A percentile compares a stretch with the other conserved stretches of the same genome.
Evolutionary conservation across 2,113 vertebrate species (phyloP).

Genomic region (Hiodon tergisus): DNA sequence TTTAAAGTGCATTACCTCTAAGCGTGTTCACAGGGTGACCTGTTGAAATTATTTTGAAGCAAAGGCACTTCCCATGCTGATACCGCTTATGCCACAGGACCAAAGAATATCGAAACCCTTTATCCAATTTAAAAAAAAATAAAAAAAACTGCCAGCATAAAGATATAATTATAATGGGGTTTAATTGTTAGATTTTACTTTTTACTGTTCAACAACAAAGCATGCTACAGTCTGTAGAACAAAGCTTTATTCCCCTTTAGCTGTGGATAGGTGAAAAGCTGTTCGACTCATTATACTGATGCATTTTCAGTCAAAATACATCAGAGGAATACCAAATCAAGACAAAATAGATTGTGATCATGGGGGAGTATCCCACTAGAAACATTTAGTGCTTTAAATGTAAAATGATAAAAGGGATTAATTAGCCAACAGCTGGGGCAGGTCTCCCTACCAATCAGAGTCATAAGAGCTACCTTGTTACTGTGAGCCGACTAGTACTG

Average conservation of each 20-base stretch:
- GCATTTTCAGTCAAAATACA: background rate
- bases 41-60: slow-evolving; percentile 8
- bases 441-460: background rate
- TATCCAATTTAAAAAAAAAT: background rate
- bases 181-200: background rate
- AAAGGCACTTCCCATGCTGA: background rate
- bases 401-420: slow-evolving; percentile 20
- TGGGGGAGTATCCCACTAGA: background rate
- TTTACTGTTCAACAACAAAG: background rate
- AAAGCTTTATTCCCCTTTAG: background rate
- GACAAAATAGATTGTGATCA: background rate
- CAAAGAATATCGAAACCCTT: background rate
- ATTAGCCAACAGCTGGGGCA: slow-evolving; percentile 15
- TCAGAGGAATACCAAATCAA: background rate
- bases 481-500: background rate
- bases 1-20: slow-evolving; percentile 20
- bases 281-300: background rate
- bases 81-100: slow-evolving; percentile 6
- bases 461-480: slow-evolving; percentile 1
- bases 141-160: background rate
- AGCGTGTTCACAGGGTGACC: slow-evolving; percentile 18
- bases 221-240: background rate
- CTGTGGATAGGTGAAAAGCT: no score
- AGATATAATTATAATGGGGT: background rate
- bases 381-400: slow-evolving; percentile 8